A percentile compares a stretch with the other conserved stretches of the same genome.
Conservation (phyloP, 1,140 invertebrate genomes). For the Plutomurus gul region DNA sequence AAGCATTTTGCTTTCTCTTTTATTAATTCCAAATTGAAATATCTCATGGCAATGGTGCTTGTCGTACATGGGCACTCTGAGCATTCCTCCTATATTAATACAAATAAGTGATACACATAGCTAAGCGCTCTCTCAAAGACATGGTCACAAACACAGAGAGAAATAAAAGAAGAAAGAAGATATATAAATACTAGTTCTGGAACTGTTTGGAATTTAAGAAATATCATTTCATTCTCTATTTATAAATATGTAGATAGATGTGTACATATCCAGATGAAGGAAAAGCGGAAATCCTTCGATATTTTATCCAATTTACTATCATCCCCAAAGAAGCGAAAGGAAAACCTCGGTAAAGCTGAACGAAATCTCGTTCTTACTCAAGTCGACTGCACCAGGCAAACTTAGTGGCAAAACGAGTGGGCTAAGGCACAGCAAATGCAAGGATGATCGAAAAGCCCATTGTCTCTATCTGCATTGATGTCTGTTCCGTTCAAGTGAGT, state of each 20-base stretch:
- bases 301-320: constrained; percentile 16
- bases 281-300: constrained; percentile 4
- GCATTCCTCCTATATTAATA: too few relatives aligned
- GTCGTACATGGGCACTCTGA: too few relatives aligned
- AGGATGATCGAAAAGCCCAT: constrained; percentile 18
- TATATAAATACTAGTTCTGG: neutral
- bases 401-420: too few relatives aligned
- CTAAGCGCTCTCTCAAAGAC: too few relatives aligned
- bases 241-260: constrained; percentile 6
- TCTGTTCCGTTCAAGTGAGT: constrained; percentile 8
- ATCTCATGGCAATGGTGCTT: too few relatives aligned
- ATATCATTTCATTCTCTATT: neutral
- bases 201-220: neutral
- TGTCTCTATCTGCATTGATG: constrained; percentile 12
- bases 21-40: constrained; percentile 20
- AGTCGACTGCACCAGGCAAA: too few relatives aligned
- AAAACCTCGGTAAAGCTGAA: neutral
- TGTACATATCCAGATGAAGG: neutral
- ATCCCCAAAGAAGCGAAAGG: neutral
- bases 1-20: neutral
- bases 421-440: constrained; percentile 10
- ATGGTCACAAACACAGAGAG: too few relatives aligned
- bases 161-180: neutral
- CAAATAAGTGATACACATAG: too few relatives aligned
- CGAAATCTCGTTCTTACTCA: constrained; percentile 8